Percentiles rank a stretch among this genome's conserved stretches.
phyloP scores from a whole-genome alignment of 2,113 vertebrate species.

The Natator depressus region DNA sequence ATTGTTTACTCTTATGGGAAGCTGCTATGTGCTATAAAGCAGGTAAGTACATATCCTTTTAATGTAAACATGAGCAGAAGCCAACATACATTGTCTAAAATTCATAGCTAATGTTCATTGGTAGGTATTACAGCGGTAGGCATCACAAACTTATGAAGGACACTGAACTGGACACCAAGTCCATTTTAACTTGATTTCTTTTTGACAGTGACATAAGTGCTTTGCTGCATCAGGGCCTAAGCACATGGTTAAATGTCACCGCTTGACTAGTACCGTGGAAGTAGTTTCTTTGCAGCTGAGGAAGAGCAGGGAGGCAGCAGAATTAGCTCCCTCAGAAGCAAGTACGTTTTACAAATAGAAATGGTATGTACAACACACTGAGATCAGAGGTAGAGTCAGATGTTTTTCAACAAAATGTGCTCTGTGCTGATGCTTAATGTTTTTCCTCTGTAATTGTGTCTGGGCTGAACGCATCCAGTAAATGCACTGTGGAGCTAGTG shows the following conservation, averaged over 20 bases:
- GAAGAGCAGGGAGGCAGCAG: neutral
- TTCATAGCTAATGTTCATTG: neutral
- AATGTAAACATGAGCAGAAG: neutral
- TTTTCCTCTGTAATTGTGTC: too few relatives aligned
- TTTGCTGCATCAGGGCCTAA: neutral
- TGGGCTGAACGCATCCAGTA: too few relatives aligned
- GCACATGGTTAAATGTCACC: neutral
- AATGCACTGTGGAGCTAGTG: too few relatives aligned
- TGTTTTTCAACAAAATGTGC: too few relatives aligned
- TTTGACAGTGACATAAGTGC: neutral
- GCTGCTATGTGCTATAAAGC: slow-evolving; percentile 80
- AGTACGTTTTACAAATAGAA: too few relatives aligned
- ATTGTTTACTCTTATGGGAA: slow-evolving; percentile 84
- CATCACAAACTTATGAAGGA: neutral
- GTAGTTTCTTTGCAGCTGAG: neutral
- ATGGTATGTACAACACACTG: too few relatives aligned
- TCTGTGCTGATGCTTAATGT: too few relatives aligned
- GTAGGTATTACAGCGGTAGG: neutral
- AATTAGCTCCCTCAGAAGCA: neutral
- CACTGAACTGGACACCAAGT: neutral
- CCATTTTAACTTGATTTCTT: neutral
- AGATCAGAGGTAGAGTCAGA: too few relatives aligned
- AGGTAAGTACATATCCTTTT: slow-evolving; percentile 73
- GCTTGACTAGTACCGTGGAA: neutral
- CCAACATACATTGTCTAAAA: neutral